phyloP scores from a whole-genome alignment of 2,113 vertebrate species.

The Isurus oxyrinchus region DNA sequence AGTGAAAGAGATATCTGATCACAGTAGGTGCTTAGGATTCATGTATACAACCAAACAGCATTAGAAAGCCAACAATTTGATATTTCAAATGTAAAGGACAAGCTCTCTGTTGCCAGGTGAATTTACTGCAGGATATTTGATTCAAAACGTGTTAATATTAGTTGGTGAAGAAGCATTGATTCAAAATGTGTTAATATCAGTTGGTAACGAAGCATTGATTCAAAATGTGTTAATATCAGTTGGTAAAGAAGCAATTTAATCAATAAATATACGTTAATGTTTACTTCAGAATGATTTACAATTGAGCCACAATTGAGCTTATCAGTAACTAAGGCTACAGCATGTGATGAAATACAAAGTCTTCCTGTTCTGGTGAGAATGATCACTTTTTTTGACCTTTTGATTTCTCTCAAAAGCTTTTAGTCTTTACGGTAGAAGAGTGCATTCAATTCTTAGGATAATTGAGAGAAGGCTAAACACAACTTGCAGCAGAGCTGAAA shows the following conservation, averaged over 20 bases:
- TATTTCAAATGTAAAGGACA: neutral
- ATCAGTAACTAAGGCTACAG: neutral
- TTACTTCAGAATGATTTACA: constrained; percentile 22
- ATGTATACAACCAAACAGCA: neutral
- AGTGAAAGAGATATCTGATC: neutral
- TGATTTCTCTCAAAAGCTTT: neutral
- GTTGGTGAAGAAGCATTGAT: too few species aligned
- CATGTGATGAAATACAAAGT: neutral
- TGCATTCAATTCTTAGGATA: neutral
- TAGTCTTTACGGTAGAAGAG: neutral
- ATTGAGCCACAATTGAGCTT: neutral
- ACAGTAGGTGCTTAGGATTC: neutral
- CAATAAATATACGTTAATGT: neutral
- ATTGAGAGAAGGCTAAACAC: neutral
- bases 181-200: too few species aligned
- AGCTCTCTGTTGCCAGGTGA: neutral
- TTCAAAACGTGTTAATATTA: too few species aligned
- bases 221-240: neutral
- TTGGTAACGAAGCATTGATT: neutral
- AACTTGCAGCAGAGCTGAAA: neutral
- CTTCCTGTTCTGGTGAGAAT: neutral
- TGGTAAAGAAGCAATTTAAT: neutral
- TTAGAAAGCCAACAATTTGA: neutral
- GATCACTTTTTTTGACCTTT: neutral
- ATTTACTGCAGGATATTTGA: neutral